phyloP scores from a whole-genome alignment of 2,888 invertebrate species.

The Zele albiditarsus region DNA sequence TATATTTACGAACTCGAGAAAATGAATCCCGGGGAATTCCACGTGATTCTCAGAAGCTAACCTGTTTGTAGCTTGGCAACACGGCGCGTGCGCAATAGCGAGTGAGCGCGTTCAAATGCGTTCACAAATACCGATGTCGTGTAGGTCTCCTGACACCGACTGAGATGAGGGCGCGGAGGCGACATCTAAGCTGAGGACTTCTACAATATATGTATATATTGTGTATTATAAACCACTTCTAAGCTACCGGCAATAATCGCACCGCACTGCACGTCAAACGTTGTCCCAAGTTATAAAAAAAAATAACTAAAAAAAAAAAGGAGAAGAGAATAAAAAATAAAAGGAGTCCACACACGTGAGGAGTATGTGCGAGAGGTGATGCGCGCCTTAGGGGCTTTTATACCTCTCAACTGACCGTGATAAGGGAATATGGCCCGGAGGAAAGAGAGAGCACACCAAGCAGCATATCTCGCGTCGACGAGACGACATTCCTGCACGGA shows the following conservation, averaged over 20 bases:
- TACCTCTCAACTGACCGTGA: conserved; percentile 43
- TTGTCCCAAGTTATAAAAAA: neutral
- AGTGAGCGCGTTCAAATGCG: conserved; percentile 41
- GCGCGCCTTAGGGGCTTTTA: conserved; percentile 43
- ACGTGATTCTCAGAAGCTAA: conserved; percentile 18
- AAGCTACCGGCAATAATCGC: conserved; percentile 21
- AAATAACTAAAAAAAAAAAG: neutral
- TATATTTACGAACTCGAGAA: neutral
- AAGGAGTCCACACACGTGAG: conserved; percentile 7
- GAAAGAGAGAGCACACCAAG: conserved; percentile 42
- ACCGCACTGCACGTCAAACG: conserved; percentile 11
- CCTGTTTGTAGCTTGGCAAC: conserved; percentile 26
- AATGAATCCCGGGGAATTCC: conserved; percentile 4
- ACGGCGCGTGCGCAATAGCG: conserved; percentile 26
- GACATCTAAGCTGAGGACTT: conserved; percentile 16
- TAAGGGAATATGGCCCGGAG: conserved; percentile 51
- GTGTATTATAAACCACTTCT: conserved; percentile 19
- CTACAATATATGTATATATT: neutral
- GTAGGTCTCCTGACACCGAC: conserved; percentile 52
- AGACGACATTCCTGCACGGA: conserved; percentile 55
- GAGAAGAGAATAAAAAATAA: conserved; percentile 7
- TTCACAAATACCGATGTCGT: conserved; percentile 54
- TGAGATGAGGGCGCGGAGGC: conserved; percentile 26
- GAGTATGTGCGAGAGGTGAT: neutral
- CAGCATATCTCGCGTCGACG: conserved; percentile 24